phyloP scores from a whole-genome alignment of 2,888 invertebrate genomes.

The Apamea anceps region DNA sequence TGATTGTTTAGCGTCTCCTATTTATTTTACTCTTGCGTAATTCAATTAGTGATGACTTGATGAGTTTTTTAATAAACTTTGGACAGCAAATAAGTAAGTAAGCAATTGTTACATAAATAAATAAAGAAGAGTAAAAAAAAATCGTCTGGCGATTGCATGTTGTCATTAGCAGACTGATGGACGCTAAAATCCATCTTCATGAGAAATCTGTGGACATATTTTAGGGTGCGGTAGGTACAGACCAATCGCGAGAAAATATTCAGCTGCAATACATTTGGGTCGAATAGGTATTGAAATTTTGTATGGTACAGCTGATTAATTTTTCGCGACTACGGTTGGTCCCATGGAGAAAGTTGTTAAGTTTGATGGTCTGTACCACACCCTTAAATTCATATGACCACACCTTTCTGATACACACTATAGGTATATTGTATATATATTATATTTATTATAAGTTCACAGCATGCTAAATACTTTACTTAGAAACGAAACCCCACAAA shows the following conservation, averaged over 20 bases:
- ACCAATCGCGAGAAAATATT: not conserved
- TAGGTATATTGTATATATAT: too few relatives aligned
- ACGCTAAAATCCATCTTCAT: not conserved
- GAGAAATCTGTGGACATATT: not conserved
- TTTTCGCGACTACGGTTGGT: not conserved
- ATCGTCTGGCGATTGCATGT: not conserved
- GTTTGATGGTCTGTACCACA: not conserved
- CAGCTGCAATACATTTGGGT: not conserved
- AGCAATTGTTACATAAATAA: too few relatives aligned
- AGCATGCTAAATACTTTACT: too few relatives aligned
- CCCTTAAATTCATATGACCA: not conserved
- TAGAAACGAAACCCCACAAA: too few relatives aligned
- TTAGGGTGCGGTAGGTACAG: too few relatives aligned
- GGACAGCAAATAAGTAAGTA: not conserved
- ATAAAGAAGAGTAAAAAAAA: not conserved
- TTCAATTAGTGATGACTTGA: too few relatives aligned
- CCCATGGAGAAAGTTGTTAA: too few relatives aligned
- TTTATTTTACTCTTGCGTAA: slow-evolving; percentile 4
- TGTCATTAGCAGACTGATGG: not conserved
- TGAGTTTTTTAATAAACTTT: not conserved
- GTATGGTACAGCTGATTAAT: too few relatives aligned
- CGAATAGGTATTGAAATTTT: not conserved
- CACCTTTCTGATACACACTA: not conserved
- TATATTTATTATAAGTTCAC: too few relatives aligned
- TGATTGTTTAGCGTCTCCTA: not conserved